Conservation (phyloP, 2,113 vertebrate species). For the Tragulus kanchil region DNA sequence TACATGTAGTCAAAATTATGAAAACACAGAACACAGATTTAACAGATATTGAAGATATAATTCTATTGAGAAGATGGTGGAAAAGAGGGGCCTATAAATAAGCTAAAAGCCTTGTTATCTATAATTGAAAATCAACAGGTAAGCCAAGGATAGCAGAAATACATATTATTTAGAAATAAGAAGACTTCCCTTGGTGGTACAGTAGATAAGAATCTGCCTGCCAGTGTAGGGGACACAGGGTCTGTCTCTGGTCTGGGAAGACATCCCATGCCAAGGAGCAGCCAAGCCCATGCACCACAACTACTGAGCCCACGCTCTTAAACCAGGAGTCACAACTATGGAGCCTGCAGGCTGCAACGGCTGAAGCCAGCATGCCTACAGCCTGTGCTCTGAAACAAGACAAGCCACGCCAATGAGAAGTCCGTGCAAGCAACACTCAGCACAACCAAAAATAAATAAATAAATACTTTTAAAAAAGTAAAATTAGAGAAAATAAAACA, state of each 20-base stretch:
- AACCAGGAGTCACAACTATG: not conserved
- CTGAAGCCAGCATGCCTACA: not conserved
- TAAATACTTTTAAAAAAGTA: not conserved
- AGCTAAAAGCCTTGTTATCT: conserved; percentile 10
- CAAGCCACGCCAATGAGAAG: not conserved
- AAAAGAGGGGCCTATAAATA: not conserved
- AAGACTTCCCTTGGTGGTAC: not conserved
- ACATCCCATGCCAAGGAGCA: not conserved
- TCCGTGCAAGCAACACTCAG: not conserved
- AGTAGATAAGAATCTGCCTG: not conserved
- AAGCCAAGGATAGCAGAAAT: not conserved
- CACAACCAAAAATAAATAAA: not conserved
- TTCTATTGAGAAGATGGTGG: conserved; percentile 3
- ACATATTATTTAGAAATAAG: conserved; percentile 46
- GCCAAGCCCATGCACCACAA: not conserved
- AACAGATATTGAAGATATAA: not conserved
- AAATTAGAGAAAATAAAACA: conserved; percentile 52
- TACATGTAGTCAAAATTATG: not conserved
- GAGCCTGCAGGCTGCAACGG: not conserved
- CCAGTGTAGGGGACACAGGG: not conserved
- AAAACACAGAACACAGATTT: conserved; percentile 11
- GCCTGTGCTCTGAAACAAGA: not conserved
- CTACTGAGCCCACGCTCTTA: not conserved
- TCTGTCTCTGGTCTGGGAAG: not conserved
- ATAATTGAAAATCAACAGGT: not conserved